phyloP scores from a whole-genome alignment of 2,113 vertebrate genomes.

The Aramus guarauna region DNA sequence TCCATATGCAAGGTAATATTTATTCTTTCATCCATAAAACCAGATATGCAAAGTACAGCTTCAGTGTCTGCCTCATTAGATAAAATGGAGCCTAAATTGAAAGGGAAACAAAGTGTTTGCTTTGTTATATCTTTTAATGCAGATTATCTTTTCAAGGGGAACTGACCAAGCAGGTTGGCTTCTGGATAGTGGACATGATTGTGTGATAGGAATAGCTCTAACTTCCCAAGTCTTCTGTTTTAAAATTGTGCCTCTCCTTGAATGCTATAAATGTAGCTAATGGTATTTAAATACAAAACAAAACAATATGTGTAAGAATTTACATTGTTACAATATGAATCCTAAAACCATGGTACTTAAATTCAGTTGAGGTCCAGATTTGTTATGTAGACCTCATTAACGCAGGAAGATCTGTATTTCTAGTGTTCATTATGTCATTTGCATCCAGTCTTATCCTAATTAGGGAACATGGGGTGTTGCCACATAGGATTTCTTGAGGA shows the following conservation, averaged over 20 bases:
- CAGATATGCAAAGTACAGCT: neutral
- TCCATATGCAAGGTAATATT: neutral
- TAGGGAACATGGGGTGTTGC: neutral
- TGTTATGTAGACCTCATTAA: neutral
- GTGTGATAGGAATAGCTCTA: neutral
- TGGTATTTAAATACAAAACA: neutral
- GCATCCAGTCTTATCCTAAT: neutral
- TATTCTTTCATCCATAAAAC: slow-evolving; percentile 17
- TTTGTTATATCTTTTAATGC: neutral
- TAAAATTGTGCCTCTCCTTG: neutral
- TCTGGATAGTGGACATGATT: neutral
- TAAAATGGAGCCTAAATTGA: neutral
- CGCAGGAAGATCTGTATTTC: neutral
- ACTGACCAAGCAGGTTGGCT: neutral
- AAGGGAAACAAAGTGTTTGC: neutral
- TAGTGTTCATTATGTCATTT: neutral
- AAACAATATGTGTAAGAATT: neutral
- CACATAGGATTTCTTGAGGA: neutral
- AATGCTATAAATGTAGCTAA: neutral
- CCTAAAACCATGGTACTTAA: neutral
- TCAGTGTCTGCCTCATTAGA: neutral
- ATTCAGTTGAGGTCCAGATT: neutral
- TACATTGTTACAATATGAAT: neutral
- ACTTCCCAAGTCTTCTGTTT: neutral
- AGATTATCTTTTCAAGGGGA: neutral